phyloP scores from a whole-genome alignment of 2,113 vertebrate species.

The Sphyrna mokarran region DNA sequence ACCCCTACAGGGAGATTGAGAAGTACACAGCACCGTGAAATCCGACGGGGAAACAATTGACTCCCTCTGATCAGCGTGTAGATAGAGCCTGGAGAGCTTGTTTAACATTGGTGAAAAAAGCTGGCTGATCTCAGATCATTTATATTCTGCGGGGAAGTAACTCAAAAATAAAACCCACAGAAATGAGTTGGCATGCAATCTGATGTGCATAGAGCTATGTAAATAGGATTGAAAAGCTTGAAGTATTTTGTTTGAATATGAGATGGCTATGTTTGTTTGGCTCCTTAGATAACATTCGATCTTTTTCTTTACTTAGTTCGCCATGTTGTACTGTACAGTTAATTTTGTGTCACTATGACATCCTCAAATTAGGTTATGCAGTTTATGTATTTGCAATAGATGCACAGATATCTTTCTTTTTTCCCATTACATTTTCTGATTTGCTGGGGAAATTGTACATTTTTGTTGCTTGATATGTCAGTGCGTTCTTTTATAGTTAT shows the following conservation, averaged over 20 bases:
- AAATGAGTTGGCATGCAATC: not conserved
- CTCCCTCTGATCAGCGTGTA: not conserved
- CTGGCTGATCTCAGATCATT: not conserved
- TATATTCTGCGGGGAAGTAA: not conserved
- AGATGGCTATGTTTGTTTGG: not conserved
- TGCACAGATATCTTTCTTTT: not conserved
- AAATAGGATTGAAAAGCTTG: conserved; percentile 14
- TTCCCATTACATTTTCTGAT: not conserved
- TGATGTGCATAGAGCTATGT: not conserved
- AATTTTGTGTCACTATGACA: not conserved
- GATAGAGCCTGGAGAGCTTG: not conserved
- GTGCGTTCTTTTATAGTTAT: not conserved
- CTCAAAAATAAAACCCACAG: not conserved
- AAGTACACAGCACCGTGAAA: not conserved
- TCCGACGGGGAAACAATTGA: not conserved
- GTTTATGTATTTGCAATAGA: conserved; percentile 1
- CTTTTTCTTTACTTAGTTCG: not conserved
- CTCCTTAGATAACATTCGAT: not conserved
- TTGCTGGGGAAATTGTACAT: not conserved
- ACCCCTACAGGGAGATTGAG: not conserved
- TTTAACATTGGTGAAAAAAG: not conserved
- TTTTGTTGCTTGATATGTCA: not conserved
- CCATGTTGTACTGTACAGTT: not conserved
- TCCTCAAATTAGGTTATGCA: conserved; percentile 16
- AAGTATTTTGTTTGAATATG: not conserved